A percentile compares a stretch with the other conserved stretches of the same genome.
Conservation (phyloP, 2,797 vertebrate genomes). For the Emys orbicularis region DNA sequence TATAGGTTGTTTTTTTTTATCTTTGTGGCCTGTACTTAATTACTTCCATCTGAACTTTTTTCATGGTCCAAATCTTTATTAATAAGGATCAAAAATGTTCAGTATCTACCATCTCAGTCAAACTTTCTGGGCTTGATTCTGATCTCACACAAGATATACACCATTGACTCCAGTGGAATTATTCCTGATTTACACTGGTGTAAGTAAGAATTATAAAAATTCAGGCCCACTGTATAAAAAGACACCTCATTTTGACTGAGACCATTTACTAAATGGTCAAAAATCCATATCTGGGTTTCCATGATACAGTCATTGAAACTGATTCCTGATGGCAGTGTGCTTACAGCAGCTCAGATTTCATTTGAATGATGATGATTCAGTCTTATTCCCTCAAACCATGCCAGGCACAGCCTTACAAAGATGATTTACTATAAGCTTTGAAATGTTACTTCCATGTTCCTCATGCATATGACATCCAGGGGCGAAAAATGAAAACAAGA, state of each 20-base stretch:
- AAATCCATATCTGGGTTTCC: slow-evolving; percentile 62
- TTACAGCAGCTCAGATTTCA: slow-evolving; percentile 63
- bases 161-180: neutral
- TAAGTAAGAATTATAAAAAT: slow-evolving; percentile 10
- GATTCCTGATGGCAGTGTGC: slow-evolving; percentile 67
- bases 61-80: neutral
- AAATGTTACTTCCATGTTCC: slow-evolving; percentile 62
- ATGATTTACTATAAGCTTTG: slow-evolving; percentile 56
- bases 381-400: slow-evolving; percentile 64
- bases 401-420: slow-evolving; percentile 52
- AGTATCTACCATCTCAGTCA: slow-evolving; percentile 23
- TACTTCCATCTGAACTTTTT: slow-evolving; percentile 48
- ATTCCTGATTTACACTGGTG: slow-evolving; percentile 30
- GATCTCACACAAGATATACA: slow-evolving; percentile 26
- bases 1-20: neutral
- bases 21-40: slow-evolving; percentile 1
- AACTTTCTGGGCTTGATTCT: slow-evolving; percentile 27
- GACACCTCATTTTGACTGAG: neutral
- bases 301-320: slow-evolving; percentile 56
- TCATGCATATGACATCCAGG: slow-evolving; percentile 63
- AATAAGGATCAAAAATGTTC: slow-evolving; percentile 50
- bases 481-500: slow-evolving; percentile 57
- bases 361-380: slow-evolving; percentile 68
- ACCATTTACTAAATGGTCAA: slow-evolving; percentile 31
- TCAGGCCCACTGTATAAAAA: slow-evolving; percentile 1